Evolutionary conservation across 2,797 vertebrate genomes (phyloP), one percentile per base, ranked within the genome.

Genomic region (Gouania willdenowi): DNA sequence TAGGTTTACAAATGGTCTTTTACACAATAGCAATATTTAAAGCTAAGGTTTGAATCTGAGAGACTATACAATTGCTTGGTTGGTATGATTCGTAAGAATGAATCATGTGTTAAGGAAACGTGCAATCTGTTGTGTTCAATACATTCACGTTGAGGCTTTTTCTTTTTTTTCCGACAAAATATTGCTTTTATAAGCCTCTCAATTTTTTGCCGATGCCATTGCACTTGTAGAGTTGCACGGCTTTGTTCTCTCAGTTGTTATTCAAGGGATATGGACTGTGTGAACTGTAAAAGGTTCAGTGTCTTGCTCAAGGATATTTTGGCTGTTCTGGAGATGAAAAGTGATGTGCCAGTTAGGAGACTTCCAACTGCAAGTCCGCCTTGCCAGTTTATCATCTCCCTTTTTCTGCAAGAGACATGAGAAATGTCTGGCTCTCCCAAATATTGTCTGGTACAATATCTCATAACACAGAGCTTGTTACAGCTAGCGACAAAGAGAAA

Each of bases 241-340:
- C 34, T 41, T 43, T 50, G 44, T 48, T 45, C 48, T 46, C 29
- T 59, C 46, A 52, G 34, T 36, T 58, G 16, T 62, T 53, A 58
- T 65, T 65, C 26, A 29, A 43, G 41, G 29, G 35, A 57, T 38
- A 42, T 44, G 33, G 58, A 55, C 35, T 26, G 36, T 42, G 27
- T 13, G 29, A 33, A 45, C 38, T 60, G 54, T 18, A 51, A 35
- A 36, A 29, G 45, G 27, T 68, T 67, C 39, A 36, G 21, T 39
- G 45, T 65, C 52, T 65, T 42, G 55, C 46, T 71, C 46, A 53
- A 64, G 61, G 70, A 68, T 71, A 51, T 72, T 67, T 67, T 45
- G 58, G 37, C 59, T 66, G 39, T 29, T 45, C 28, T 59, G 10
- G 32, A 58, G 66, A 64, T 66, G 35, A 51, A 66, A 54, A 63